Evolutionary conservation across 2,113 vertebrate species (phyloP), one percentile per base, ranked within the genome.

Genomic region (Pica pica): DNA sequence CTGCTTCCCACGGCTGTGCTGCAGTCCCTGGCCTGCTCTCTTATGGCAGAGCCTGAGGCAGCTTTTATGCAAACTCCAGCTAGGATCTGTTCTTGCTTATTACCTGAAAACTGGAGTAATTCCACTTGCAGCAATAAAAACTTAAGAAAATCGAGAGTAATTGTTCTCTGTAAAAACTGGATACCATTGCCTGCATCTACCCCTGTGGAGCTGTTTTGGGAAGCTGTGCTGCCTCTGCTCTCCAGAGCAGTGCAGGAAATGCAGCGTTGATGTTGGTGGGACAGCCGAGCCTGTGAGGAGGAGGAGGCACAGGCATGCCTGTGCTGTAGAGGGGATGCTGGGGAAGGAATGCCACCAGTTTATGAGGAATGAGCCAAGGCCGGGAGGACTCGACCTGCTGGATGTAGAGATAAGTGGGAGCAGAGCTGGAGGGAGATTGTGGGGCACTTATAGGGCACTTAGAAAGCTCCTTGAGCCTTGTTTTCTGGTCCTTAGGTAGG

Each of bases 211-310:
- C 9, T 30, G 0, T 26, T 44, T 47, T 14, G 69, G 56, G 21
- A 60, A 61, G 19, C 47, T 70, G 33, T 33, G 30, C 39, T 28
- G 30, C 22, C 23, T 70, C 13, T 80, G 12, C 17, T 84, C 31
- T 78, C 27, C 1, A 1, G 37, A 57, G 52, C 42, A 18, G 49
- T 27, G 33, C 63, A 76, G 20, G 30, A 67, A 84, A 11, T 35
- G 10, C 0, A 0, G 17, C 3, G 1, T 49, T 0, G 0, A 41
- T 47, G 30, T 5, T 61, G 49, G 16, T 46, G 23, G 61, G 53
- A 52, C 0, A 6, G 7, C 42, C 1, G 56, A 71, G 56, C 39
- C 42, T 39, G 83, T 0, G 19, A 83, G 55, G 59, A 69, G 59
- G 59, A 69, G 61, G 79, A 73, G 79, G 50, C 49, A 69, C 23